Evolutionary conservation across 2,113 vertebrate species (phyloP).

Genomic region (Synchiropus splendidus): DNA sequence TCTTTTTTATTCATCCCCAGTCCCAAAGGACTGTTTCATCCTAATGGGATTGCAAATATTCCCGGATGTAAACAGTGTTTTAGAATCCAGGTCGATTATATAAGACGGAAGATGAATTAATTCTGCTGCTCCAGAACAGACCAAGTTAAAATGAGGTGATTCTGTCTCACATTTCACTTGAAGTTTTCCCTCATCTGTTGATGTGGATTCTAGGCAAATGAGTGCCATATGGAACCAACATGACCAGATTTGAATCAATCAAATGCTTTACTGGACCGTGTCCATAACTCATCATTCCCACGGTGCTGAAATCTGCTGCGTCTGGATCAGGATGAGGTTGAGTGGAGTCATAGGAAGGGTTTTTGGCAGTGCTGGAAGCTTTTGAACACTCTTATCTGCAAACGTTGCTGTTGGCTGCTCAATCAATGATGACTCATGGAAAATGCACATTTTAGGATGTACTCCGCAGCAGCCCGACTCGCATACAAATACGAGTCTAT

Average conservation of each 20-base stretch:
- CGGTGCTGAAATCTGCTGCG: neutral
- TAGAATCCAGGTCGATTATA: neutral
- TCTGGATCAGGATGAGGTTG: constrained; percentile 7
- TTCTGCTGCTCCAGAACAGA: neutral
- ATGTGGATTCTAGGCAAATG: too few species aligned
- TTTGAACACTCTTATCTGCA: constrained; percentile 47
- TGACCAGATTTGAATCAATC: too few species aligned
- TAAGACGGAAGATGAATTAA: neutral
- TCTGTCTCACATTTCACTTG: too few species aligned
- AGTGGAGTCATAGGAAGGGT: constrained; percentile 27
- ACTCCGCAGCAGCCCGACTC: neutral
- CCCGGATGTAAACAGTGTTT: neutral
- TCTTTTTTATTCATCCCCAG: neutral
- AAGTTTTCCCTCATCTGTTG: too few species aligned
- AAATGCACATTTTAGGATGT: constrained; percentile 7
- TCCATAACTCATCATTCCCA: too few species aligned
- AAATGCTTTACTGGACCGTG: too few species aligned
- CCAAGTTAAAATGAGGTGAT: neutral
- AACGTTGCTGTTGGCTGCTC: constrained; percentile 35
- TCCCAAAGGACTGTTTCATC: neutral
- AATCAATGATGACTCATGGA: constrained; percentile 48
- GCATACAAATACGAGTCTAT: too few species aligned
- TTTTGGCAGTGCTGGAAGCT: constrained; percentile 36
- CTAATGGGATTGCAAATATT: neutral
- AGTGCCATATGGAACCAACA: too few species aligned